Percentiles rank a stretch among this genome's conserved stretches.
These are phyloP conservation scores for Netelia fuscicornis DNA, from an alignment of 2,888 invertebrate genomes.

Conservation along the genomic window DNA sequence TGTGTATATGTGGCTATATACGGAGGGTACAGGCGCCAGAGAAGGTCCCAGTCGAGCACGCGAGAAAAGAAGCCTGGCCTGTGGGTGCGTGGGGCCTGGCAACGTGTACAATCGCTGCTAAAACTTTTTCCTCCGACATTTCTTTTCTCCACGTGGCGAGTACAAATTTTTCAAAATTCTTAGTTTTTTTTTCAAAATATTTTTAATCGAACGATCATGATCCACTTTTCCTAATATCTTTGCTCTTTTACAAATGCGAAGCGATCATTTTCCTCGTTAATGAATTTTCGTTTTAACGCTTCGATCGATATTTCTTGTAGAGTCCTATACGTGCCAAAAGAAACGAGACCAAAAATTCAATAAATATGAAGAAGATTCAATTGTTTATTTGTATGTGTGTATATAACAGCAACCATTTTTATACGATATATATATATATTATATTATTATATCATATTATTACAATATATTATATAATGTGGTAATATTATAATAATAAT, in stretches of 20 bases:
- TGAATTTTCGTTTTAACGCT: neutral
- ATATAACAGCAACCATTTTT: neutral
- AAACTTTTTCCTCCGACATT: conserved; percentile 25
- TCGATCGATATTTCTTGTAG: neutral
- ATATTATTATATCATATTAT: too few species aligned
- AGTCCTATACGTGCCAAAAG: neutral
- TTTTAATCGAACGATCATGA: too few species aligned
- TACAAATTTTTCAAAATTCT: too few species aligned
- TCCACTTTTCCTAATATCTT: too few species aligned
- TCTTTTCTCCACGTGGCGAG: conserved; percentile 4
- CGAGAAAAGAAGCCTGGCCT: conserved; percentile 53
- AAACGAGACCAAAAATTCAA: neutral
- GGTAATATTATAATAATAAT: too few species aligned
- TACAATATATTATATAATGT: too few species aligned
- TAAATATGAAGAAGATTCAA: neutral
- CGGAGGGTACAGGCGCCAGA: conserved; percentile 53
- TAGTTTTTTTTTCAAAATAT: too few species aligned
- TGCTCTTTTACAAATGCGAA: too few species aligned
- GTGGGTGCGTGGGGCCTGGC: conserved; percentile 52
- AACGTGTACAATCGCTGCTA: conserved; percentile 32
- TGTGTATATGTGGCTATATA: neutral
- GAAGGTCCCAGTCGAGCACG: conserved; percentile 55
- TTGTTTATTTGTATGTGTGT: neutral
- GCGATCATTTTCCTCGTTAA: too few species aligned
- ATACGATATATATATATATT: too few species aligned